Evolutionary conservation across 2,113 vertebrate genomes (phyloP).

Genomic region (Hydropotes inermis): DNA sequence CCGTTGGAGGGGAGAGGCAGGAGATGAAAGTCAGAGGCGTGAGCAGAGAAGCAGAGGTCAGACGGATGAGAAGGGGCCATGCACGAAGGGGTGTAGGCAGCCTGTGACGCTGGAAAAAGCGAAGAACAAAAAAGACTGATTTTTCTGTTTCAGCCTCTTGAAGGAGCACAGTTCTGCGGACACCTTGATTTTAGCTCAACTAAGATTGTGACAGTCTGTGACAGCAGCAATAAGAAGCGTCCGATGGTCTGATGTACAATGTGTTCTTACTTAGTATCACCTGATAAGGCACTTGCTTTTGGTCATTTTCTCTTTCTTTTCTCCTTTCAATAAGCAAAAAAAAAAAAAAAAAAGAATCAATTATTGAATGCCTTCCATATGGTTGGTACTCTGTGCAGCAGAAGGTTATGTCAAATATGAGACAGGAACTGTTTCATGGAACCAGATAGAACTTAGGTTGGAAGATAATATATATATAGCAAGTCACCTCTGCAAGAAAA

Average conservation of each 20-base stretch:
- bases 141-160: background rate
- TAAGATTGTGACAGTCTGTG: background rate
- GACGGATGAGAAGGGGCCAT: background rate
- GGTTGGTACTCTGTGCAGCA: background rate
- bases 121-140: fast-evolving
- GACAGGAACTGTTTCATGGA: background rate
- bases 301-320: background rate
- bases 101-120: background rate
- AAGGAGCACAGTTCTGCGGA: background rate
- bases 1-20: background rate
- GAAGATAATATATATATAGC: background rate
- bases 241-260: background rate
- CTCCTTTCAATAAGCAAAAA: background rate
- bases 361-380: background rate
- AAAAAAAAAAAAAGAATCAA: background rate
- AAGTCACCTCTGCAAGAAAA: background rate
- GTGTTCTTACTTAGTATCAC: background rate
- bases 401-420: background rate
- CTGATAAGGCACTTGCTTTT: background rate
- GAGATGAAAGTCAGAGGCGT: background rate
- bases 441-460: background rate
- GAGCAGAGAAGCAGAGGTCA: background rate
- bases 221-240: background rate
- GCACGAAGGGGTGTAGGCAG: fast-evolving
- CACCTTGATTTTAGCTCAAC: background rate